Conservation (phyloP, 2,113 vertebrate species). For the Mirza zaza region DNA sequence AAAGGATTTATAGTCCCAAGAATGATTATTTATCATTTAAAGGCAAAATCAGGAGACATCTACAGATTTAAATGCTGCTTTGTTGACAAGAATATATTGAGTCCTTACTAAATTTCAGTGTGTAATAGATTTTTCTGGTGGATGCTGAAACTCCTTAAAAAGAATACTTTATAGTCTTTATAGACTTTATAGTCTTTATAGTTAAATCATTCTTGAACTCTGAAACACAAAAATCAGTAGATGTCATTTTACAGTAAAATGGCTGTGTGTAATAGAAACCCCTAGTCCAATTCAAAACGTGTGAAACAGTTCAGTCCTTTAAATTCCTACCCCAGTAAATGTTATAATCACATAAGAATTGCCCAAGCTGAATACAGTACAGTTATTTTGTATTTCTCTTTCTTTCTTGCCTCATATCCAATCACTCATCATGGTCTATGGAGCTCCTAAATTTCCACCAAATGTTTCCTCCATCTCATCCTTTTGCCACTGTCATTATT, state of each 20-base stretch:
- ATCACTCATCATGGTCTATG: not conserved
- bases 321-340: not conserved
- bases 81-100: not conserved
- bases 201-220: not conserved
- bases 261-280: not conserved
- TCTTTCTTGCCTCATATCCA: not conserved
- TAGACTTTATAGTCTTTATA: not conserved
- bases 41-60: not conserved
- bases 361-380: not conserved
- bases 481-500: not conserved
- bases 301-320: not conserved
- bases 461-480: not conserved
- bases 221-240: conserved; percentile 1
- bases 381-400: not conserved
- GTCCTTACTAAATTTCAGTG: not conserved
- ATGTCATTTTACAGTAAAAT: not conserved
- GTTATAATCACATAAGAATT: not conserved
- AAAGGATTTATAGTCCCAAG: not conserved
- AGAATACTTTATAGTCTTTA: not conserved
- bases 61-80: conserved; percentile 6
- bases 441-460: not conserved
- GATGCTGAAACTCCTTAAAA: not conserved
- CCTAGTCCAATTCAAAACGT: not conserved
- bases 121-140: not conserved
- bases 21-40: not conserved